Evolutionary conservation across 2,888 invertebrate species (phyloP).

Genomic region (Cataglyphis rosenhaueri): DNA sequence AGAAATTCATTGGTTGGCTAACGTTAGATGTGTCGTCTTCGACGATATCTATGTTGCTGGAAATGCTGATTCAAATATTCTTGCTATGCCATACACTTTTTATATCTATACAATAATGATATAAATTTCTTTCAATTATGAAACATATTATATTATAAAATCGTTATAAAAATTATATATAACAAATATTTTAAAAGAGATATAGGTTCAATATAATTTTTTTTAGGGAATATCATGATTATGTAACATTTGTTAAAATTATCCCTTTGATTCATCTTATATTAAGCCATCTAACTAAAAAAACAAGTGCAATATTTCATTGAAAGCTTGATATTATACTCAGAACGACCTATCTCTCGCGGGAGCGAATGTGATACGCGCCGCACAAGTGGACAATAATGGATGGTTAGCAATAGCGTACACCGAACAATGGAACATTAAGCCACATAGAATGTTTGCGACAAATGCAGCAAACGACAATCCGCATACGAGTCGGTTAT

Average conservation of each 20-base stretch:
- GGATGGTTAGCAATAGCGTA: conserved; percentile 55
- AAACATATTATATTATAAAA: neutral
- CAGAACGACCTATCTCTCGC: neutral
- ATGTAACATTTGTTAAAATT: neutral
- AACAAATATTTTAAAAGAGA: neutral
- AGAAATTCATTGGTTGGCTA: conserved; percentile 33
- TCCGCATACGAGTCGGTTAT: conserved; percentile 45
- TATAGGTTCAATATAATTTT: neutral
- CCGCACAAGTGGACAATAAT: conserved; percentile 56
- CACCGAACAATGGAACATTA: conserved; percentile 48
- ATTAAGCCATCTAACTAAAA: neutral
- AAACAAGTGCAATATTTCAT: neutral
- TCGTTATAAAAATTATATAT: neutral
- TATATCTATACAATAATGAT: neutral
- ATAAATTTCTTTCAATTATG: neutral
- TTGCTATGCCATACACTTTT: neutral
- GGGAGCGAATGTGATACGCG: conserved; percentile 3
- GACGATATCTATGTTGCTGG: neutral
- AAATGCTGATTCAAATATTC: neutral
- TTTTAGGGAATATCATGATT: neutral
- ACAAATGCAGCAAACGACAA: conserved; percentile 39
- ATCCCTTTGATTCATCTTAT: neutral
- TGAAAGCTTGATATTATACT: conserved; percentile 8
- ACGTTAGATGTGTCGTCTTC: neutral
- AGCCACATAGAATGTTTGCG: conserved; percentile 37